Evolutionary conservation across 2,888 invertebrate species (phyloP), one percentile per base, ranked within the genome.

Genomic region (Acronicta alni): DNA sequence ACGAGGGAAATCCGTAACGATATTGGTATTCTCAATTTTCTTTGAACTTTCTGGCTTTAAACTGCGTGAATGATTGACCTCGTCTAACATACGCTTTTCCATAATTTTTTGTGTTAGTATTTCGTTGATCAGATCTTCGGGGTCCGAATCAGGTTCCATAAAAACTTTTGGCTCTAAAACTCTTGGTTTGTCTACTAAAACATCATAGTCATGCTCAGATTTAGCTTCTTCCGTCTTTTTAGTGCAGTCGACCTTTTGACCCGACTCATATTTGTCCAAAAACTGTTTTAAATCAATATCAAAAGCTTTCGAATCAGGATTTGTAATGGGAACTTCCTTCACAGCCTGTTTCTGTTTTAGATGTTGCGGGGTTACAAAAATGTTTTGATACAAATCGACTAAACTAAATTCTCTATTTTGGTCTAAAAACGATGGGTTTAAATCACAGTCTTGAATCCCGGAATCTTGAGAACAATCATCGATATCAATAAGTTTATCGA

Each of bases 321-420:
- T 12, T 12, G 41, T 5, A 8, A 5, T 17, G 0, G 15, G 39
- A 17, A 15, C 2, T n/a, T 35, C 26, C 12, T 3, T 10, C 15
- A 14, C 6, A 12, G 44, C 52, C 4, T 54, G 30, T 17, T 57
- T 72, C 15, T 42, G 35, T 44, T 56, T 68, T 15, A 75, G 44
- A 35, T 66, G 53, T 12, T 64, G 63, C 1, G 75, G 75, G 0
- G 66, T 52, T 0, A 75, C 75, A 7, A 47, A 67, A 1, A 75
- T 69, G 23, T 75, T 68, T n/a, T 75, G 53, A 17, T 12, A 72
- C 10, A 75, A 39, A 64, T 75, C 75, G 1, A 75, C 38, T 20
- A 72, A 49, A 20, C 57, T 51, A 7, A 48, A 72, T 14, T 72
- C 56, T 3, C 43, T 42, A 39, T 47, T 66, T 35, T 59, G 66